These are phyloP conservation scores for Lycocerus yunnanus DNA, from an alignment of 2,888 invertebrate species.

Conservation along the genomic window DNA sequence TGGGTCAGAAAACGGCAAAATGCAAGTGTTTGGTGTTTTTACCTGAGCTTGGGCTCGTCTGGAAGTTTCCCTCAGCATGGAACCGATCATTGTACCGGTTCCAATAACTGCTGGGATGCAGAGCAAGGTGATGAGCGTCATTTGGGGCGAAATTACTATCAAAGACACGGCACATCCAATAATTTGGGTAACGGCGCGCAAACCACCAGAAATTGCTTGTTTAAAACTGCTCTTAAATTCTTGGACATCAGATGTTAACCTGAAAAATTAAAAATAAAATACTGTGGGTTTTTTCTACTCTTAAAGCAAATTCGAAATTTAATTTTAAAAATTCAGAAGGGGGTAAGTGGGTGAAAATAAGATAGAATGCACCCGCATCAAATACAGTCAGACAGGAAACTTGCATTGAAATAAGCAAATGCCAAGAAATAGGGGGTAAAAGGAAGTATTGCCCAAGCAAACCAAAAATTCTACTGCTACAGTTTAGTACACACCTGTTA, in stretches of 20 bases:
- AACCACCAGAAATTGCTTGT: slow-evolving; percentile 87
- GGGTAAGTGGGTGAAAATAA: background rate
- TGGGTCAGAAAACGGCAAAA: slow-evolving; percentile 5
- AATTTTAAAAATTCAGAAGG: too few species aligned
- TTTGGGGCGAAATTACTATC: slow-evolving; percentile 85
- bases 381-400: background rate
- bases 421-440: background rate
- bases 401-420: too few species aligned
- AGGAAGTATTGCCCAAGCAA: background rate
- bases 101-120: slow-evolving; percentile 84
- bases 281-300: too few species aligned
- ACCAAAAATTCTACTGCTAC: background rate
- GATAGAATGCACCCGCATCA: background rate
- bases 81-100: slow-evolving; percentile 83
- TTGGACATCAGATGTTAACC: slow-evolving; percentile 91
- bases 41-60: slow-evolving; percentile 84
- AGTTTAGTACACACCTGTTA: slow-evolving; percentile 66
- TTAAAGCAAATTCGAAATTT: too few species aligned
- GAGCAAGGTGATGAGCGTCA: slow-evolving; percentile 83
- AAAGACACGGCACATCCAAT: slow-evolving; percentile 77
- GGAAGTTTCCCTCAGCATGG: slow-evolving; percentile 75
- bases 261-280: slow-evolving; percentile 51
- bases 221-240: slow-evolving; percentile 98
- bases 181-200: slow-evolving; percentile 86
- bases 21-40: slow-evolving; percentile 12